phyloP scores from a whole-genome alignment of 2,888 invertebrate species.

The Acleris literana region DNA sequence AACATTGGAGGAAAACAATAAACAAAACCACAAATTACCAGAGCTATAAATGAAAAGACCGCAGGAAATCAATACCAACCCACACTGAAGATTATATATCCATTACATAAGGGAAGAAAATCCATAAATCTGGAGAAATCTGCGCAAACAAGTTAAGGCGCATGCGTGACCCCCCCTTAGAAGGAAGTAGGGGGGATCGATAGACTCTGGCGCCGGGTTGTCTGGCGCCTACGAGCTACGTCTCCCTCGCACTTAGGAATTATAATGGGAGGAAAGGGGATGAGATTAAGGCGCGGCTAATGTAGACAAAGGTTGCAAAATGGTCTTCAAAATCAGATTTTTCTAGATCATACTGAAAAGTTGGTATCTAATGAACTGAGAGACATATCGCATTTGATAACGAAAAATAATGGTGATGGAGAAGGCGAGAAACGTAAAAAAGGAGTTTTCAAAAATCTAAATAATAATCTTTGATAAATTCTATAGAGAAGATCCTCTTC shows the following conservation, averaged over 20 bases:
- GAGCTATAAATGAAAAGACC: background rate
- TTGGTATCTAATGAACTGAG: background rate
- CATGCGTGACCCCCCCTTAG: conserved; percentile 56
- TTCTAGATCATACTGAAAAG: background rate
- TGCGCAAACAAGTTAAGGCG: conserved; percentile 64
- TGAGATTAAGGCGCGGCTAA: conserved; percentile 41
- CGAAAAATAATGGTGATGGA: too few species aligned
- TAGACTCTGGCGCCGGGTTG: conserved; percentile 77
- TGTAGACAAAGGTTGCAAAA: conserved; percentile 20
- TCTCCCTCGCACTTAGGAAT: conserved; percentile 39
- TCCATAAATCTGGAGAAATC: conserved; percentile 60
- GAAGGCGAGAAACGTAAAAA: too few species aligned
- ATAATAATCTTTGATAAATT: too few species aligned
- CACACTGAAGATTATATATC: conserved; percentile 24
- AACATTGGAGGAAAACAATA: too few species aligned
- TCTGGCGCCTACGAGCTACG: conserved; percentile 63
- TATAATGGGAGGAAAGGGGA: conserved; percentile 18
- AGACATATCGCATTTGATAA: too few species aligned
- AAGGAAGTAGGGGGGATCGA: conserved; percentile 56
- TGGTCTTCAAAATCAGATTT: background rate
- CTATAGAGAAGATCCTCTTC: too few species aligned
- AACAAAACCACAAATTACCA: background rate
- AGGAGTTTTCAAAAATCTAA: too few species aligned
- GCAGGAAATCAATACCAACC: background rate
- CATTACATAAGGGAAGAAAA: conserved; percentile 46